Base-by-base conservation (phyloP, 37 sponge, comb jelly and placozoan genomes). In the Aplysina aerophoba region DNA sequence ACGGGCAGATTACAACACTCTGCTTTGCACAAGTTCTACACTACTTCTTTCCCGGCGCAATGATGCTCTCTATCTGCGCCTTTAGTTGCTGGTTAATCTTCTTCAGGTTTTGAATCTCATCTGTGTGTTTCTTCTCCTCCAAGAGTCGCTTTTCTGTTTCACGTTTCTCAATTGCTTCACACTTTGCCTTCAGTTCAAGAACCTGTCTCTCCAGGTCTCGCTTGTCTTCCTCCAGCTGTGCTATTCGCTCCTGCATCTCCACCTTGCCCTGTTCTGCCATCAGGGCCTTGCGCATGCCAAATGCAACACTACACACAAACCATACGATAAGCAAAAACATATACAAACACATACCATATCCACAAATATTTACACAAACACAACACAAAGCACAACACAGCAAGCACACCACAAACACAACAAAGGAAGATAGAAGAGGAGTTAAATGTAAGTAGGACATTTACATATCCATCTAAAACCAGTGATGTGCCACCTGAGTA, bases 231-330 rank as follows among this genome's bases (percentile, higher is more conserved):
- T 91, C 89, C 21, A 97, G 86, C 22, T 91, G 75, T 28, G 85
- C 80, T 41, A 95, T 91, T 58, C 53, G 39, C 81, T 95, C 81
- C 87, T 97, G 92, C 96, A 95, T 90, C 82, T 99, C 97, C 0
- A 83, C 66, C 69, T 96, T 94, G 55, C 99, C 99, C 80, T 99
- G 99, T 53, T 99, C 99, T 44, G 99, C 93, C 92, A 97, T 93
- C 60, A 99, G 89, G 1, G 96, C 93, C 81, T 99, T 99, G 37
- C 99, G 57, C 94, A 96, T 96, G 0, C 99, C 99, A 89, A 99
- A 99, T 0, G 99, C 99, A 55, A 96, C 97, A 86, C 92, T 89
- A 71, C 44, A 78, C 73, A 33, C 35, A 31, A 13, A 72, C 3
- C 50, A 44, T 11, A 8, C 3, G 8, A 8, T 44, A 44, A 25